Base-by-base conservation (phyloP, 2,888 invertebrate species). In the Invenusta paracnida region DNA sequence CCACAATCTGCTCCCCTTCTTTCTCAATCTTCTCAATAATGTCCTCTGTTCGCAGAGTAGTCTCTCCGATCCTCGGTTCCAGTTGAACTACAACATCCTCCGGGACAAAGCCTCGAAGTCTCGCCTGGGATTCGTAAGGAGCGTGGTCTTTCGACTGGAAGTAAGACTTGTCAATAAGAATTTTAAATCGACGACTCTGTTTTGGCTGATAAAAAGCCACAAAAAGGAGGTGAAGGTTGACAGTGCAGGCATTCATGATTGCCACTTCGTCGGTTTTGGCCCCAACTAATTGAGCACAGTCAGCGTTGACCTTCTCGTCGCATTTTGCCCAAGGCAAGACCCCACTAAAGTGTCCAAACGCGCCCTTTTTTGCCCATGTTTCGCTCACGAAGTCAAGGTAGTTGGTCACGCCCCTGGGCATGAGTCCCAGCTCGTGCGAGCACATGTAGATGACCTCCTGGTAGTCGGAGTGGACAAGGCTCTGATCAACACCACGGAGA, bases 61-160 rank as follows among this genome's bases (percentile, higher is more conserved):
- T 30, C 86, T 91, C 91, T 11, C 91, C 91, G 91, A 92, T 88
- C 88, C 93, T 89, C 25, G 93, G 92, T 85, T 90, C 88, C 2
- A 93, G 29, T 66, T 90, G 89, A 0, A 93, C 86, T 89, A 93
- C 89, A 84, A 91, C 91, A 0, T 91, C 90, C 2, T 90, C 90
- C 0, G 93, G 92, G 85, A 92, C 90, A 84, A 90, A 91, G 0
- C 93, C 93, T 87, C 92, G 91, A 5, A 92, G 89, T 67, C 90
- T 88, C 25, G 93, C 90, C 88, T 93, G 93, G 28, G 93, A 93
- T 88, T 92, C 92, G 85, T 93, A 90, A 0, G 92, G 92, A 89
- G 93, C 93, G 92, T 92, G 91, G 89, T 93, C 93, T n/a, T n/a
- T n/a, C 0, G 93, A 93, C 0, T 93, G 93, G 89, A 93, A 93